phyloP scores from a whole-genome alignment of 64 coral and sea anemone species.

The Actinia tenebrosa region DNA sequence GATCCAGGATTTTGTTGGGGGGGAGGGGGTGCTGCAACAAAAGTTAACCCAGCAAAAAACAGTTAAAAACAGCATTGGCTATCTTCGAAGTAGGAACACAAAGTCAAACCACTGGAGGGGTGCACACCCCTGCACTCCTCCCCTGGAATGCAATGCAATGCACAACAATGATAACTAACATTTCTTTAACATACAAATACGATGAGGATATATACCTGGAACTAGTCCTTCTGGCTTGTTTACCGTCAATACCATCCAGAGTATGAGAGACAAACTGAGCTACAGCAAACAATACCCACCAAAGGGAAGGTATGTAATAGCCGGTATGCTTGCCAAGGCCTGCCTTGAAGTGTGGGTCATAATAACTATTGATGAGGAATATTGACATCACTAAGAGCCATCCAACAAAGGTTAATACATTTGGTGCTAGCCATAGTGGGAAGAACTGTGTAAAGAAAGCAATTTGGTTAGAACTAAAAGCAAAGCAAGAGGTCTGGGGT shows the following conservation, averaged over 20 bases:
- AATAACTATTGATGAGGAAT: slow-evolving; percentile 66
- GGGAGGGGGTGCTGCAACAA: too few relatives aligned
- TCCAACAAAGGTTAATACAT: slow-evolving; percentile 76
- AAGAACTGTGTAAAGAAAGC: slow-evolving; percentile 58
- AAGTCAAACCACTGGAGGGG: too few relatives aligned
- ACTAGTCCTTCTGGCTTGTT: slow-evolving; percentile 88
- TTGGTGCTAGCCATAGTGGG: slow-evolving; percentile 77
- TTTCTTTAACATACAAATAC: too few relatives aligned
- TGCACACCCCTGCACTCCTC: too few relatives aligned
- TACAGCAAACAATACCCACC: slow-evolving; percentile 78
- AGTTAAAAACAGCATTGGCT: too few relatives aligned
- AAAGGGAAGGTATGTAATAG: slow-evolving; percentile 39
- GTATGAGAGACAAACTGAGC: slow-evolving; percentile 88
- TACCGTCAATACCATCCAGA: slow-evolving; percentile 96
- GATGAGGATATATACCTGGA: slow-evolving; percentile 43
- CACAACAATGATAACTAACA: too few relatives aligned
- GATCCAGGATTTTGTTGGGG: too few relatives aligned
- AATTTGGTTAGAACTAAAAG: background rate
- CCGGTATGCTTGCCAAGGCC: slow-evolving; percentile 25
- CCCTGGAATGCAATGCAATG: too few relatives aligned
- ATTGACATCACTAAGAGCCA: slow-evolving; percentile 56
- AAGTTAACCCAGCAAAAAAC: too few relatives aligned
- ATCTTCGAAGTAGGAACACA: too few relatives aligned
- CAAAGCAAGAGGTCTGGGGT: too few relatives aligned
- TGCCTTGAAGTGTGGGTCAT: slow-evolving; percentile 77